Percentiles rank a stretch among this genome's conserved stretches.
phyloP scores from a whole-genome alignment of 2,113 vertebrate genomes.

The Tetraodon nigroviridis region DNA sequence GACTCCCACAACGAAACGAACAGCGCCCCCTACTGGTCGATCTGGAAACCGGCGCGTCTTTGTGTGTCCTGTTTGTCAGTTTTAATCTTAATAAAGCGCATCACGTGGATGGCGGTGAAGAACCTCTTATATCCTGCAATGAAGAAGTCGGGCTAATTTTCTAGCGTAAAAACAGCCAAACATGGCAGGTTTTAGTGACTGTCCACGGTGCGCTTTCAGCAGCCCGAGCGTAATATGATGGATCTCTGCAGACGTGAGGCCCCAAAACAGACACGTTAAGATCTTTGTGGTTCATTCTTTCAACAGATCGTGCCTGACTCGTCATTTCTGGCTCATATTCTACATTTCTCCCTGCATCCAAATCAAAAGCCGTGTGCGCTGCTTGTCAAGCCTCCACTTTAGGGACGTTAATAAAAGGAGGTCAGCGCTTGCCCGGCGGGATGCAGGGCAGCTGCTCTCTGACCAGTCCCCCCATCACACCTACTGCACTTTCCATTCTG shows the following conservation, averaged over 20 bases:
- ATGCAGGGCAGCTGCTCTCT: constrained; percentile 73
- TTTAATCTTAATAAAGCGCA: constrained; percentile 35
- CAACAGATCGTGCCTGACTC: constrained; percentile 44
- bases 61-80: constrained; percentile 22
- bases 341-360: constrained; percentile 67
- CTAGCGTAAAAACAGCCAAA: too few relatives aligned
- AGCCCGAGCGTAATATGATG: constrained; percentile 34
- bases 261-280: constrained; percentile 21
- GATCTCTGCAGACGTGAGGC: constrained; percentile 31
- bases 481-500: constrained; percentile 57
- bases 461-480: constrained; percentile 71
- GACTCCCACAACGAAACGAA: constrained; percentile 49
- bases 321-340: constrained; percentile 71
- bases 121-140: constrained; percentile 6
- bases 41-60: constrained; percentile 20
- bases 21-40: constrained; percentile 71
- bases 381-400: constrained; percentile 68
- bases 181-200: background rate
- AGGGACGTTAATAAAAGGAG: constrained; percentile 75
- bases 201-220: constrained; percentile 13
- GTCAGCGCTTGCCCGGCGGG: constrained; percentile 70
- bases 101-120: constrained; percentile 25
- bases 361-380: constrained; percentile 66
- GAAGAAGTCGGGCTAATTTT: too few relatives aligned
- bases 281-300: constrained; percentile 7